Evolutionary conservation across 2,888 invertebrate genomes (phyloP), one percentile per base, ranked within the genome.

Genomic region (Morpho achilles): DNA sequence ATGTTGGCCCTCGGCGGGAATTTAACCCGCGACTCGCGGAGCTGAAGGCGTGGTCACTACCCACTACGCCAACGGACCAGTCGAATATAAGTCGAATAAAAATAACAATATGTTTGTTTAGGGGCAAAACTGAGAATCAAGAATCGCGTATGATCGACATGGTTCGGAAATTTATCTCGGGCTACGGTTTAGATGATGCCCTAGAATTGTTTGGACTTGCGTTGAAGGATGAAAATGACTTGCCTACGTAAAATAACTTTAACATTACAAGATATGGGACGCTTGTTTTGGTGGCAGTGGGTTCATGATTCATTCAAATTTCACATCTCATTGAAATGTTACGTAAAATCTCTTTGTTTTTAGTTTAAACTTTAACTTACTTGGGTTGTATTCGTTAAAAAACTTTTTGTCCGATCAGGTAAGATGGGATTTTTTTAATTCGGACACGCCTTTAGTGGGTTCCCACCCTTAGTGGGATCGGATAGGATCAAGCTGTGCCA

Each of bases 101-200:
- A 32, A 32, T 32, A 32, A 32, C 32, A 59, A 66, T 63, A 69
- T 82, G 66, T 86, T 70, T 86, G 75, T 87, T 80, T 72, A 88
- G 87, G 82, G 75, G 73, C 70, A 79, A 79, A 65, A 71, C 69
- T 74, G 75, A 68, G 71, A 80, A 77, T 68, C 71, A 76, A 76
- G 80, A 69, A 70, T 74, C 68, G 65, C 70, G 71, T 74, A 72
- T 78, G 70, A 70, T 85, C 67, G 77, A 77, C 70, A 74, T 84
- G 80, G 71, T 88, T 67, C 87, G 86, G 72, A 84, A 83, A 79
- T 81, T 85, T 77, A 73, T 88, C 70, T 85, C 87, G n/a, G 84
- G 85, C 53, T 69, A 77, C 64, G 86, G 84, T 67, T 76, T 87
- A 56, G 80, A 81, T 65, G 86, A 80, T 73, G 81, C 80, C 58